Evolutionary conservation across 2,888 invertebrate species (phyloP).

Genomic region (Sphecodes monilicornis): DNA sequence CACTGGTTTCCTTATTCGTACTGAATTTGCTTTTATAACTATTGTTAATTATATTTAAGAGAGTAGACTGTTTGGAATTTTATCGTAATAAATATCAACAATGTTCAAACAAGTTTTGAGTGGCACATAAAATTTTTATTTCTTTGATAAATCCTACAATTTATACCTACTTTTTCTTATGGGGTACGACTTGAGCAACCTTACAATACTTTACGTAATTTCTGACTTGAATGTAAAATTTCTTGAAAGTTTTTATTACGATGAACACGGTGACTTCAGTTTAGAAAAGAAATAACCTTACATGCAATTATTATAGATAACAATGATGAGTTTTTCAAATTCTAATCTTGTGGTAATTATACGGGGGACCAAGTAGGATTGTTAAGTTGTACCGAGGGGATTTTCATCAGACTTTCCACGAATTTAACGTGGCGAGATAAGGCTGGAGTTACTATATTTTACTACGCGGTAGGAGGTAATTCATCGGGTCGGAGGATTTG

Average conservation of each 20-base stretch:
- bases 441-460: slow-evolving; percentile 13
- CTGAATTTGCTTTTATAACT: no score
- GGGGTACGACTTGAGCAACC: no score
- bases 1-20: no score
- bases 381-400: slow-evolving; percentile 8
- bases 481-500: slow-evolving; percentile 37
- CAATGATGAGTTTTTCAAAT: slow-evolving; percentile 11
- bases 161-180: no score
- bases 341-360: slow-evolving; percentile 10
- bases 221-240: not conserved
- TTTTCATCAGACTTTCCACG: slow-evolving; percentile 23
- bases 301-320: not conserved
- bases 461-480: slow-evolving; percentile 22
- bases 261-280: not conserved
- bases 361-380: not conserved
- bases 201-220: not conserved
- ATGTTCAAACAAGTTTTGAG: no score
- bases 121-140: no score
- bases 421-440: slow-evolving; percentile 19
- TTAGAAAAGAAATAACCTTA: not conserved
- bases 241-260: not conserved
- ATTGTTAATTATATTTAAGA: no score
- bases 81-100: no score
- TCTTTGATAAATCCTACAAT: no score
- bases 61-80: no score